A percentile compares a stretch with the other conserved stretches of the same genome.
Conservation (phyloP, 2,888 invertebrate species). For the Oligia latruncula region DNA sequence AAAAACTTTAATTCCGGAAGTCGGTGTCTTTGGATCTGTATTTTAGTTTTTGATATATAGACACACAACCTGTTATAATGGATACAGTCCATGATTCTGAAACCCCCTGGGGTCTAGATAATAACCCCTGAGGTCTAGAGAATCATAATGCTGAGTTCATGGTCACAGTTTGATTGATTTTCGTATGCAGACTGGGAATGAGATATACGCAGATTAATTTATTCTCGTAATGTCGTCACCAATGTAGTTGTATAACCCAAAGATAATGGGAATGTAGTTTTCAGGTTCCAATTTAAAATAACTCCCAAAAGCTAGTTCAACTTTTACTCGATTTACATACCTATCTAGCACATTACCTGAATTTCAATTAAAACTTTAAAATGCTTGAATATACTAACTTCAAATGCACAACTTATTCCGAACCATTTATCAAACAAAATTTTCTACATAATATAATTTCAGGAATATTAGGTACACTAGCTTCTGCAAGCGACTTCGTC, state of each 20-base stretch:
- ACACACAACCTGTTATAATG: too few relatives aligned
- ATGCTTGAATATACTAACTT: conserved; percentile 19
- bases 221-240: neutral
- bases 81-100: too few relatives aligned
- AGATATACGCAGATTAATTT: neutral
- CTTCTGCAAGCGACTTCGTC: too few relatives aligned
- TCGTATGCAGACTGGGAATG: neutral
- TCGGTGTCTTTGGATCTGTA: too few relatives aligned
- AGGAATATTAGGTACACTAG: conserved; percentile 17
- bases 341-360: conserved; percentile 6
- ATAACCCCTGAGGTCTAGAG: too few relatives aligned
- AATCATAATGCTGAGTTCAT: too few relatives aligned
- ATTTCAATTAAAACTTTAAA: conserved; percentile 38
- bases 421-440: conserved; percentile 17
- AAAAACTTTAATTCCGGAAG: too few relatives aligned
- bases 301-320: conserved; percentile 6
- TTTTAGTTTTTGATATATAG: too few relatives aligned
- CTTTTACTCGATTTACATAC: conserved; percentile 25
- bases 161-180: neutral
- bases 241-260: neutral
- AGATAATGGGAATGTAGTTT: neutral
- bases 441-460: conserved; percentile 3
- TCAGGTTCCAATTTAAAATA: conserved; percentile 14
- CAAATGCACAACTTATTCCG: conserved; percentile 8
- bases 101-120: too few relatives aligned